Base-by-base conservation (phyloP, 1,140 invertebrate species). In the Stegodyphus dumicola region DNA sequence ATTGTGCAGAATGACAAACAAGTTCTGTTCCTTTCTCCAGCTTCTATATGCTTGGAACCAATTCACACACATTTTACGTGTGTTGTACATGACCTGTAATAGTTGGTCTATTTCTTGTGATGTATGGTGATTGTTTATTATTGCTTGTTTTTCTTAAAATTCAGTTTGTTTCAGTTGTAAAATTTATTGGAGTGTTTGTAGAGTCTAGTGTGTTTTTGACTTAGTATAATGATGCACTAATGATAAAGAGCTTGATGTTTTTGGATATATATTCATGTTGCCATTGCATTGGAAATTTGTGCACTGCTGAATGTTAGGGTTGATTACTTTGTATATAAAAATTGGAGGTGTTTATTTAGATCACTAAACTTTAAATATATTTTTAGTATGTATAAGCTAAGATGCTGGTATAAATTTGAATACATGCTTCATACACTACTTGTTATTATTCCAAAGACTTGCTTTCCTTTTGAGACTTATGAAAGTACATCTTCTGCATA, bases 191-290 rank as follows among this genome's bases (percentile, higher is more conserved):
- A 85, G 64, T 85, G 81, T 85, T 85, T 69, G 81, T 85, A 85
- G 74, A 85, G 49, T 85, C 73, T 76, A 85, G 81, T 77, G 81
- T 85, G 65, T 76, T 85, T 83, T 85, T 48, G 74, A 85, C 65
- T 60, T 85, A 85, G 81, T 76, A 76, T 69, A 83, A 83, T 75
- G 52, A 85, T 85, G 81, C 81, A 85, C 81, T 85, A 85, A 85
- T 85, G 74, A 83, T 83, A 83, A 85, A 85, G 81, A 85, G 81
- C 81, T 85, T 85, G 81, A 85, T 85, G 81, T 85, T 85, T 77
- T 85, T 85, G 81, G 81, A 85, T 85, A 85, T 85, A 85, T 85
- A 85, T 85, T 85, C 81, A 77, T 85, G 81, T 85, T 85, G 81
- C 81, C 81, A 85, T 85, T 85, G 81, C 81, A 85, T 85, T 85